phyloP scores from a whole-genome alignment of 2,113 vertebrate species.

The Todiramphus saurophagus region DNA sequence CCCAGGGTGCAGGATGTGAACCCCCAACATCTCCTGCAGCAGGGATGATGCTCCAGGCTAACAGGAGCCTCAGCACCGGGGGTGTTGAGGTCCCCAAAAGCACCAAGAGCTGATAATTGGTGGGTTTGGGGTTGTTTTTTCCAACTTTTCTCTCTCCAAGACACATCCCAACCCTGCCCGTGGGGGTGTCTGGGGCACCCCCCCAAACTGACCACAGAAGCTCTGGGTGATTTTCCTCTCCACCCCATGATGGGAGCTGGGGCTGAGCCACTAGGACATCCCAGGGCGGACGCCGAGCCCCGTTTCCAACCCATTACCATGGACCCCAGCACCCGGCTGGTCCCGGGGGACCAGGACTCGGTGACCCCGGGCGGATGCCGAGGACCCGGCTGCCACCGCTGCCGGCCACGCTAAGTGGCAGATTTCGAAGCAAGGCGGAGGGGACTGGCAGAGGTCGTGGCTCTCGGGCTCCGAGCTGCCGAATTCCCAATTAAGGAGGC shows the following conservation, averaged over 20 bases:
- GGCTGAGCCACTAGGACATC: background rate
- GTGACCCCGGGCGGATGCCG: rapidly evolving
- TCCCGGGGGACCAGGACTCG: background rate
- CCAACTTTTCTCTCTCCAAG: rapidly evolving
- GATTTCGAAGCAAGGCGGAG: background rate
- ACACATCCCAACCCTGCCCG: background rate
- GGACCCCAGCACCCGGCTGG: rapidly evolving
- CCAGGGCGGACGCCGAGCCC: background rate
- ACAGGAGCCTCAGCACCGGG: rapidly evolving
- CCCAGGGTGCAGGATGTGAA: background rate
- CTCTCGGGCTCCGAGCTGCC: background rate
- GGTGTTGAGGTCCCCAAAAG: rapidly evolving
- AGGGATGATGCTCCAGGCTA: background rate
- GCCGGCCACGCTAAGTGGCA: background rate
- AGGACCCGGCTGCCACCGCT: background rate
- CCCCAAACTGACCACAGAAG: rapidly evolving
- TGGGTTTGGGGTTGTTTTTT: rapidly evolving
- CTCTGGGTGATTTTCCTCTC: background rate
- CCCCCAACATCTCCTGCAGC: background rate
- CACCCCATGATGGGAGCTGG: rapidly evolving
- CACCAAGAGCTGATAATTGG: background rate
- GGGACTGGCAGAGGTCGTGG: background rate
- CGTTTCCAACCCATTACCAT: background rate
- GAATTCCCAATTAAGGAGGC: conserved; percentile 1
- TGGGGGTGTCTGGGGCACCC: background rate